Percentiles rank a stretch among this genome's conserved stretches.
Conservation (phyloP, 1,140 invertebrate genomes). For the Asobara japonica region DNA sequence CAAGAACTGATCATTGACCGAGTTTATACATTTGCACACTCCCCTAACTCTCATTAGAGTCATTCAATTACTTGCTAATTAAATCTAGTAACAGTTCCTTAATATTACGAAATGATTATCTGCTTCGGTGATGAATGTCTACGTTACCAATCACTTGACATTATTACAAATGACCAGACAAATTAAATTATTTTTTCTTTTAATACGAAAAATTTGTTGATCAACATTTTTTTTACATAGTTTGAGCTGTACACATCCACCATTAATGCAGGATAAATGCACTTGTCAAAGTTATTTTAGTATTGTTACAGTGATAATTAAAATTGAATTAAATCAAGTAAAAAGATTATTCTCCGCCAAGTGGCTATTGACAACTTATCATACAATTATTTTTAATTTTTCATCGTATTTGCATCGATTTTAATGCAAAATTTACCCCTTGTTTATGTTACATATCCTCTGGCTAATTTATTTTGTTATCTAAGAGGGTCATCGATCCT, state of each 20-base stretch:
- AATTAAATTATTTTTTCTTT: background rate
- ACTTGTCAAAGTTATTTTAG: background rate
- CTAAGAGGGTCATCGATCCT: conserved; percentile 7
- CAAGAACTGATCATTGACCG: background rate
- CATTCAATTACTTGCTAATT: conserved; percentile 12
- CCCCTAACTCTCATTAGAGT: background rate
- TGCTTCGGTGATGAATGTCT: conserved; percentile 27
- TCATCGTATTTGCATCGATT: background rate
- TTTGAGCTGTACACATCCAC: conserved; percentile 3
- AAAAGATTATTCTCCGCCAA: background rate
- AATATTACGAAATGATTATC: conserved; percentile 27
- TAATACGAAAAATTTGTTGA: background rate
- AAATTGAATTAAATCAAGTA: background rate
- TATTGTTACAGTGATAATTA: background rate
- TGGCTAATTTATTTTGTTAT: background rate
- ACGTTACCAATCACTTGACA: conserved; percentile 12
- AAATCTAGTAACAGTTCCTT: conserved; percentile 8
- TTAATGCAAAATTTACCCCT: background rate
- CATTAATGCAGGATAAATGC: background rate
- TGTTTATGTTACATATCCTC: background rate
- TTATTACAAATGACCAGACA: conserved; percentile 9
- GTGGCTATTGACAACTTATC: conserved; percentile 8
- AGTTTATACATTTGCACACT: background rate
- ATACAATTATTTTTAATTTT: background rate
- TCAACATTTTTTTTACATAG: background rate